These are phyloP conservation scores for Echinarachnius parma DNA, from an alignment of 53 echinoderm and acorn worm species.

Conservation along the genomic window DNA sequence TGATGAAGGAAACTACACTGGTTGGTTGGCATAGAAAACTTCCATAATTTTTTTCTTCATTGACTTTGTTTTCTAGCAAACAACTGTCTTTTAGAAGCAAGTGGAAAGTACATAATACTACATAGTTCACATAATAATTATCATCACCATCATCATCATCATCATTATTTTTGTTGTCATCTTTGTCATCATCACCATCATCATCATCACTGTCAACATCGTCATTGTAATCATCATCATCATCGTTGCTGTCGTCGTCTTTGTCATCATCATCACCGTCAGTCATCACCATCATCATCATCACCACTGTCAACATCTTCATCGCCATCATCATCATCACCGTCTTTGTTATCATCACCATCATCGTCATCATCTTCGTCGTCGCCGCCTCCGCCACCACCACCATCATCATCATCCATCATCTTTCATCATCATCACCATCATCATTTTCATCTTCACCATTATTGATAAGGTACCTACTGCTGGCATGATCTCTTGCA, in stretches of 20 bases:
- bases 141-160: neutral
- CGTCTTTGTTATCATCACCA: neutral
- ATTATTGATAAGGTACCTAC: constrained; percentile 50
- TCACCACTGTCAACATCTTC: neutral
- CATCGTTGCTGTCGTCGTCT: neutral
- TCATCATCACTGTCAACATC: neutral
- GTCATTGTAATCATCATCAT: no score
- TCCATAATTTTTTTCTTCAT: no score
- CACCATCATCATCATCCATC: neutral
- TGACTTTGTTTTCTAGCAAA: no score
- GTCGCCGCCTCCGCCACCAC: neutral
- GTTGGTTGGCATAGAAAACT: no score
- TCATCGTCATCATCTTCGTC: neutral
- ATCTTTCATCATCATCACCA: neutral
- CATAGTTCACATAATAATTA: neutral
- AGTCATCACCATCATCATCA: neutral
- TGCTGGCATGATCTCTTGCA: constrained; percentile 74
- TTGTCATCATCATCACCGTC: neutral
- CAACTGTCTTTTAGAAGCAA: no score
- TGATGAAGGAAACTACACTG: no score
- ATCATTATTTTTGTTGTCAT: neutral
- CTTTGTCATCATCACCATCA: neutral
- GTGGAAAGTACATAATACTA: no score
- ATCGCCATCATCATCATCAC: constrained; percentile 1
- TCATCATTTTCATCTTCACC: neutral